Percentiles rank a stretch among this genome's conserved stretches.
Conservation (phyloP, 2,888 invertebrate species). For the Dione juno region DNA sequence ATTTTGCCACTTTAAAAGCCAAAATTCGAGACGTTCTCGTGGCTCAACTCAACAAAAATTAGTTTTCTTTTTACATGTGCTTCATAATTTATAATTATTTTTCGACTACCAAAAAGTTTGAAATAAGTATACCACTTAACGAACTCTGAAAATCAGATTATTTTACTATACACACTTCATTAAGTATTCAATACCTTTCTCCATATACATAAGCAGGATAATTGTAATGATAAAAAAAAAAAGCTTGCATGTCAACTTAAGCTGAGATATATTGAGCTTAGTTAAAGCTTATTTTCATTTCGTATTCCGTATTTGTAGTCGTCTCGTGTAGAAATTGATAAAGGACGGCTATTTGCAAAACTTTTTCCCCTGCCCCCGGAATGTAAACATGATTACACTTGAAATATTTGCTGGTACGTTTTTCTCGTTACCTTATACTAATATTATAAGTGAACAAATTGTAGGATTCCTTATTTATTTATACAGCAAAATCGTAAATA, state of each 20-base stretch:
- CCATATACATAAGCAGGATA: no score
- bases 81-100: no score
- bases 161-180: no score
- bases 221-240: not conserved
- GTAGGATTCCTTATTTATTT: not conserved
- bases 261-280: not conserved
- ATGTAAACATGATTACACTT: constrained; percentile 19
- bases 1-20: no score
- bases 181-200: no score
- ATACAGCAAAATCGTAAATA: not conserved
- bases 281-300: constrained; percentile 7
- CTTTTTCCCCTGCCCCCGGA: not conserved
- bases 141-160: no score
- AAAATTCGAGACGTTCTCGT: no score
- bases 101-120: no score
- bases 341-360: constrained; percentile 13
- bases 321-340: constrained; percentile 4
- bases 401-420: constrained; percentile 15
- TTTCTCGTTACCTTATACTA: constrained; percentile 23
- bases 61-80: no score
- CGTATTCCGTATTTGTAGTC: not conserved
- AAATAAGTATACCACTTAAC: no score
- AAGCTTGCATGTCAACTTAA: not conserved
- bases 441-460: not conserved
- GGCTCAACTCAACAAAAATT: no score